Evolutionary conservation across 2,113 vertebrate species (phyloP).

Genomic region (Microcebus murinus): DNA sequence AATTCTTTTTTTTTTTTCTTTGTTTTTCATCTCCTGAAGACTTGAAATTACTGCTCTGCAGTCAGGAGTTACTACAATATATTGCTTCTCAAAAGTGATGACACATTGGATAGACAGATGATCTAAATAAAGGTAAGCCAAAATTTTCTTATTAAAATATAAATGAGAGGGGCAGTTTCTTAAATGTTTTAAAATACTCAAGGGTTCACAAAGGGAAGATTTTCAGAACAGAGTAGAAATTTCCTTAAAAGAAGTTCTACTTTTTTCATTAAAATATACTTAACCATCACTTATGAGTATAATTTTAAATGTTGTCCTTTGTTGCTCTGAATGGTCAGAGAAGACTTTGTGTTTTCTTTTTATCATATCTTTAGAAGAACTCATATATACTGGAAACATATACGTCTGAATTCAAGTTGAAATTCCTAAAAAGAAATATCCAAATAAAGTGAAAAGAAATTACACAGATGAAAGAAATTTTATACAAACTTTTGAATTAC

Average conservation of each 20-base stretch:
- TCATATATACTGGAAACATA: not conserved
- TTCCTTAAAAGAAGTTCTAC: not conserved
- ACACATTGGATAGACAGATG: not conserved
- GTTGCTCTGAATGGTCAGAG: not conserved
- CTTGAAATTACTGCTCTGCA: not conserved
- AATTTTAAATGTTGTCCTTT: not conserved
- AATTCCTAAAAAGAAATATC: not conserved
- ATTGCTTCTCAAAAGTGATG: not conserved
- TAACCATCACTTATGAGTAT: not conserved
- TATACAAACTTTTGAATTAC: not conserved
- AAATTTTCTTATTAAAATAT: not conserved
- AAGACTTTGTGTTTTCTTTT: not conserved
- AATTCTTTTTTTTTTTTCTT: not conserved
- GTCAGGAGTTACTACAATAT: not conserved
- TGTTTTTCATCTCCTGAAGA: not conserved
- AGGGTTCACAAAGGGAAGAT: not conserved
- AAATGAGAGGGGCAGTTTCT: not conserved
- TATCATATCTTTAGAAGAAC: not conserved
- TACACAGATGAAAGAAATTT: not conserved
- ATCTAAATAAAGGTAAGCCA: not conserved
- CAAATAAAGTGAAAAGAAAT: not conserved
- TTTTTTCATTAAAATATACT: not conserved
- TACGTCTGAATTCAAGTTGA: not conserved
- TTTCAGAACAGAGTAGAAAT: not conserved
- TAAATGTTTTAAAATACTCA: not conserved